Percentiles rank a stretch among this genome's conserved stretches.
phyloP scores from a whole-genome alignment of 2,797 vertebrate genomes.

The Lagorchestes hirsutus region DNA sequence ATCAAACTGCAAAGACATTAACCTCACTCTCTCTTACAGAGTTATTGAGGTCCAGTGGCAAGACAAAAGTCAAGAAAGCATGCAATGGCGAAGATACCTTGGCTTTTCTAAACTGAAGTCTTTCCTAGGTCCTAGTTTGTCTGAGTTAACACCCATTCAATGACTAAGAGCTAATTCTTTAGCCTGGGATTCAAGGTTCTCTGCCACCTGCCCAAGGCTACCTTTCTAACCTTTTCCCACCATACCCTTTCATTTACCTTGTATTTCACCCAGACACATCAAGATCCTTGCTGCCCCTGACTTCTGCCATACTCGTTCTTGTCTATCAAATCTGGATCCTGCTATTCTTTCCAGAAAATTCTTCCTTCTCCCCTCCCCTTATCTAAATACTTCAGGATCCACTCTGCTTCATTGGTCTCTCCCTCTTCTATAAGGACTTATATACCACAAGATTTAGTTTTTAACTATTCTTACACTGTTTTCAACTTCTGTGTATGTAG shows the following conservation, averaged over 20 bases:
- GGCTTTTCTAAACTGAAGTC: neutral
- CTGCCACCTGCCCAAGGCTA: neutral
- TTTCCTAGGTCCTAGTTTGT: neutral
- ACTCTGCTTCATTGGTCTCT: neutral
- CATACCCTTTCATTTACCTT: neutral
- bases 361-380: neutral
- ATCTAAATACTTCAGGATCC: neutral
- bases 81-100: neutral
- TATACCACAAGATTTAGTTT: neutral
- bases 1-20: neutral
- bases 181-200: neutral
- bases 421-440: neutral
- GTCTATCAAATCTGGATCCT: neutral
- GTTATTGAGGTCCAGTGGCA: neutral
- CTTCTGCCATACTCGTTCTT: neutral
- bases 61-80: neutral
- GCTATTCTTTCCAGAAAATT: neutral
- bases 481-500: neutral
- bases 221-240: neutral
- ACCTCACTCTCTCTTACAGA: neutral
- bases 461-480: neutral
- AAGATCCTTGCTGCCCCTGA: neutral
- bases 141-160: neutral
- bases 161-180: neutral
- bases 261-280: neutral